Percentiles rank a stretch among this genome's conserved stretches.
phyloP scores from a whole-genome alignment of 2,888 invertebrate genomes.

The Apamea crenata region DNA sequence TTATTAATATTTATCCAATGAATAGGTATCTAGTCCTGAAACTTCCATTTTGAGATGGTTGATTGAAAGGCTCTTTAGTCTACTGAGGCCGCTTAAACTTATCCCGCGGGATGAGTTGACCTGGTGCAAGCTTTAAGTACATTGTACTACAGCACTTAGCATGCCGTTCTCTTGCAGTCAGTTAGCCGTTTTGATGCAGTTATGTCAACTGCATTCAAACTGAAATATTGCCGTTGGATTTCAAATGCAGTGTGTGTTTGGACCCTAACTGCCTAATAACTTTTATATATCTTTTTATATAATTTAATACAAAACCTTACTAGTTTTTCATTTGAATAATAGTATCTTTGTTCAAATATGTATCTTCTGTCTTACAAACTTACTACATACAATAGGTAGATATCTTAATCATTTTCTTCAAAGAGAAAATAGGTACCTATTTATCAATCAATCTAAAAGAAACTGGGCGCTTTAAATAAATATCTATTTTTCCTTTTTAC shows the following conservation, averaged over 20 bases:
- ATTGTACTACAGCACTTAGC: background rate
- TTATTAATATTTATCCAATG: background rate
- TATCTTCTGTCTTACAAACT: background rate
- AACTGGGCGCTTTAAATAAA: background rate
- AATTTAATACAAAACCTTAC: background rate
- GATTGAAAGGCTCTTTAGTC: too few species aligned
- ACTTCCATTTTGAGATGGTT: background rate
- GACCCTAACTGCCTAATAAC: background rate
- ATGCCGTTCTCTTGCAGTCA: background rate
- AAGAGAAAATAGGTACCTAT: background rate
- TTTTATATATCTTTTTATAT: too few species aligned
- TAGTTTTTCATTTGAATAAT: background rate
- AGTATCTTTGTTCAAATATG: background rate
- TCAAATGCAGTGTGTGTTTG: background rate
- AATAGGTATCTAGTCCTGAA: background rate
- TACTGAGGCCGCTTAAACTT: too few species aligned
- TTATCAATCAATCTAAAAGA: background rate
- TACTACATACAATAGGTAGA: background rate
- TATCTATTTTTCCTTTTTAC: background rate
- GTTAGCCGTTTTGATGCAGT: background rate
- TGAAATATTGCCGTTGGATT: background rate
- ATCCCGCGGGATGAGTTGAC: too few species aligned
- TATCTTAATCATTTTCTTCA: background rate
- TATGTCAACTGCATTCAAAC: background rate
- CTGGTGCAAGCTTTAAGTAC: background rate